These are phyloP conservation scores for Ophonus ardosiacus DNA, from an alignment of 2,888 invertebrate species.

Conservation along the genomic window DNA sequence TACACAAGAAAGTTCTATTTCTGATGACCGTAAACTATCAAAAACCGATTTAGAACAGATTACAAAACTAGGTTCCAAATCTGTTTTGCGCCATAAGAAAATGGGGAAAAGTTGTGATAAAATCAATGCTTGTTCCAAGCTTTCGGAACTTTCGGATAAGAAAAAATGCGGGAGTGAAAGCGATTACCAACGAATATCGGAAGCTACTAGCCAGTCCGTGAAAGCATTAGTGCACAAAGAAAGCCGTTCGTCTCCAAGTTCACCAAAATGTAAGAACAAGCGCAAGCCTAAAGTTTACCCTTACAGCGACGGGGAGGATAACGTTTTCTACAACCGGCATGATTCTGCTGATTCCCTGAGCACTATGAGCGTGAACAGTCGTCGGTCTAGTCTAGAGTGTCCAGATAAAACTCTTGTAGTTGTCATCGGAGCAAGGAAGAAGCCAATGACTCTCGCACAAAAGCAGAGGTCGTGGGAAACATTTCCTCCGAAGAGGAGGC, in stretches of 20 bases:
- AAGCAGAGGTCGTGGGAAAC: constrained; percentile 83
- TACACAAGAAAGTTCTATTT: constrained; percentile 58
- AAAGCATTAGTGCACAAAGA: constrained; percentile 77
- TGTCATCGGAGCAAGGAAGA: constrained; percentile 73
- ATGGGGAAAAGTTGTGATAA: constrained; percentile 75
- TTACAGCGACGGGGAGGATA: constrained; percentile 79
- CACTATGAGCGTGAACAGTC: constrained; percentile 77
- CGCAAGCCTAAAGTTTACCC: constrained; percentile 76
- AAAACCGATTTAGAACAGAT: constrained; percentile 73
- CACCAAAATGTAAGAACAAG: constrained; percentile 74
- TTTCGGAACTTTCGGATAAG: constrained; percentile 70
- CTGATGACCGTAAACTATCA: constrained; percentile 76
- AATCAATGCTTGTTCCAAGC: constrained; percentile 72
- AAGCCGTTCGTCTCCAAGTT: constrained; percentile 73
- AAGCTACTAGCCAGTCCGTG: constrained; percentile 77
- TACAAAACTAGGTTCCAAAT: constrained; percentile 71
- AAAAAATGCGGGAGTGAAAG: constrained; percentile 73
- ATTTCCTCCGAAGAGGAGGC: constrained; percentile 78
- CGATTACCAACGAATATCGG: constrained; percentile 79
- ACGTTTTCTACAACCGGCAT: constrained; percentile 76
- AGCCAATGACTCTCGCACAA: constrained; percentile 76
- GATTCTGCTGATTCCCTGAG: constrained; percentile 79
- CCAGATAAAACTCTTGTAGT: constrained; percentile 78
- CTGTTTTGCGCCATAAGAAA: constrained; percentile 73
- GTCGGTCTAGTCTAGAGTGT: constrained; percentile 78